Evolutionary conservation across 2,888 invertebrate genomes (phyloP), one percentile per base, ranked within the genome.

Genomic region (Lapara coniferarum): DNA sequence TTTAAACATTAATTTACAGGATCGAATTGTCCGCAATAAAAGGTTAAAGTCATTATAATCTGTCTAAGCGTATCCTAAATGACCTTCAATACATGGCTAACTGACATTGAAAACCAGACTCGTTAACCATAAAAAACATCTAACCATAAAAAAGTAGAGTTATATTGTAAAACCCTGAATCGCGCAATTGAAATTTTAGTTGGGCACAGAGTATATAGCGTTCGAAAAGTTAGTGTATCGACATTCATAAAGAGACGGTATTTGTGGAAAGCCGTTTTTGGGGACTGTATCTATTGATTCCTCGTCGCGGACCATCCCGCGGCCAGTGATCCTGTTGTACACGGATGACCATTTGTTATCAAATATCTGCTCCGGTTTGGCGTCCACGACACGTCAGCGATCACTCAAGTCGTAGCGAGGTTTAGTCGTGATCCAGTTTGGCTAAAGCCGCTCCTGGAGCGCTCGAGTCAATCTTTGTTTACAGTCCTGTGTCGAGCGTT

Each of bases 321-420:
- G 63, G 13, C 46, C 13, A 16, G 12, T 19, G 49, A 49, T 63
- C 4, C 63, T 63, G 63, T 6, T 10, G 46, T 46, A 49, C 49
- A 16, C 63, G 63, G 63, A 16, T 46, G 63, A 13, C 10, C n/a
- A n/a, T 16, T 1, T 16, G 6, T 1, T 4, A 19, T 3, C 10
- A 19, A 2, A 37, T 37, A 49, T 8, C 4, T 19, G 12, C 6
- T 19, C 56, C 56, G n/a, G 53, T 37, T 46, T 19, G 16, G 25
- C n/a, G 5, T 52, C 14, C 68, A 13, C 49, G 49, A 19, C 49
- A 16, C 63, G 16, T 63, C 63, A 63, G 63, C 46, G 63, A 63
- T 49, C 49, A 16, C 5, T n/a, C n/a, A 46, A 19, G 63, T 49
- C 46, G 19, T 63, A 16, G 46, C 46, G 63, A 19, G 46, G 49